Percentiles rank a stretch among this genome's conserved stretches.
These are phyloP conservation scores for Pangasius mekongensis DNA, from an alignment of 2,797 vertebrate genomes.

Conservation along the genomic window DNA sequence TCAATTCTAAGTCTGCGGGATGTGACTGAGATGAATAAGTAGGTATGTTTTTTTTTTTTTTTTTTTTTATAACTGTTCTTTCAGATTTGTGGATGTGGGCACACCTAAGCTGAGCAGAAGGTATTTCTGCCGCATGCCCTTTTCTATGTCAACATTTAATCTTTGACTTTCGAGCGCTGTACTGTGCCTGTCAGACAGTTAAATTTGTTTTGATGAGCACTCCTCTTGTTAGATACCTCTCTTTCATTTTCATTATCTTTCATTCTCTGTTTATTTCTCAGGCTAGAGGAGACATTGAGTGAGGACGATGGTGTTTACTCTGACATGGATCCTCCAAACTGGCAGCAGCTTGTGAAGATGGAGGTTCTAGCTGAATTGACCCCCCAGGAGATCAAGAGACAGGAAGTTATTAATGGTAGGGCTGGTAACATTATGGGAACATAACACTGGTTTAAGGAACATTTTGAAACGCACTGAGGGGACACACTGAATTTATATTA, in stretches of 20 bases:
- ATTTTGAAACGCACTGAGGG: neutral
- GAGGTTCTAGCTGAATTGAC: slow-evolving; percentile 84
- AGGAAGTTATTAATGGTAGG: slow-evolving; percentile 97
- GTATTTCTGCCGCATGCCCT: slow-evolving; percentile 69
- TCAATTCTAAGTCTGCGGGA: neutral
- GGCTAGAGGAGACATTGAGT: slow-evolving; percentile 88
- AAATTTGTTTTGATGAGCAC: neutral
- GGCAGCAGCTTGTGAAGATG: slow-evolving; percentile 91
- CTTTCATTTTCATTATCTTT: neutral
- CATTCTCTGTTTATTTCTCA: slow-evolving; percentile 52
- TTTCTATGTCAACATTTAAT: slow-evolving; percentile 3
- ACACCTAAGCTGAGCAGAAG: slow-evolving; percentile 89
- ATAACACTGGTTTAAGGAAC: neutral
- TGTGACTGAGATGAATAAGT: slow-evolving; percentile 15
- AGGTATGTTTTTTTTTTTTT: slow-evolving; percentile 40
- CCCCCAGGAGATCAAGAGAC: slow-evolving; percentile 90
- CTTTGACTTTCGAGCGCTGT: neutral
- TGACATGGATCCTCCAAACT: slow-evolving; percentile 88
- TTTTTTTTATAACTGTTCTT: slow-evolving; percentile 37
- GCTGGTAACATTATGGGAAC: neutral
- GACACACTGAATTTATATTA: neutral
- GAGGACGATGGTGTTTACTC: slow-evolving; percentile 82
- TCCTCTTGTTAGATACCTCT: neutral
- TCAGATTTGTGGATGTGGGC: slow-evolving; percentile 84
- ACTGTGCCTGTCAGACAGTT: neutral